These are phyloP conservation scores for Muraenolepis orangiensis DNA, from an alignment of 2,797 vertebrate species.

Conservation along the genomic window DNA sequence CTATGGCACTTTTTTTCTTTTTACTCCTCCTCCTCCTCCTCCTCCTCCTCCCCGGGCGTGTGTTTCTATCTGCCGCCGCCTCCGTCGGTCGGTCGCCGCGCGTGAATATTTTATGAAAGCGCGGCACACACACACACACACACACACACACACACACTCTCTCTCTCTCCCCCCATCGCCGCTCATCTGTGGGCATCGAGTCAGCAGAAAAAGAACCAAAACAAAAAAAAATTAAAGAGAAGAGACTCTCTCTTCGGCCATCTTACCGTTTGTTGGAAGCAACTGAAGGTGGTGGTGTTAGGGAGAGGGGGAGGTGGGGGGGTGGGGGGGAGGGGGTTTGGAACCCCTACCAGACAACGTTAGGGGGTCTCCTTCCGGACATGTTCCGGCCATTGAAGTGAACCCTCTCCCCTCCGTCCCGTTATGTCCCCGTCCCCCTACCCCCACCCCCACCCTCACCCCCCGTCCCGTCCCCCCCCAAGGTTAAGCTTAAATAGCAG, in stretches of 20 bases:
- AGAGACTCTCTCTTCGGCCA: conserved; percentile 47
- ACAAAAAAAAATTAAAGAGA: conserved; percentile 11
- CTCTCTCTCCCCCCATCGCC: conserved; percentile 66
- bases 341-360: conserved; percentile 47
- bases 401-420: no score
- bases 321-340: neutral
- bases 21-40: conserved; percentile 46
- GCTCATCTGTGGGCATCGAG: conserved; percentile 71
- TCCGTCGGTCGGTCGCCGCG: no score
- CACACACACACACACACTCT: conserved; percentile 33
- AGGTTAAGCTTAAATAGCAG: conserved; percentile 76
- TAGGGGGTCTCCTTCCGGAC: conserved; percentile 62
- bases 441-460: conserved; percentile 62
- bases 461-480: conserved; percentile 61
- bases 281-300: conserved; percentile 45
- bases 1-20: conserved; percentile 47
- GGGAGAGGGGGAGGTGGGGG: conserved; percentile 27
- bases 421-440: no score
- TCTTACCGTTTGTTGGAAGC: conserved; percentile 74
- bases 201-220: conserved; percentile 60
- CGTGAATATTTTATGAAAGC: conserved; percentile 71
- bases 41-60: conserved; percentile 41
- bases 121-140: conserved; percentile 29
- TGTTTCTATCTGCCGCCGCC: conserved; percentile 56
- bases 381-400: conserved; percentile 67